Base-by-base conservation (phyloP, 2,113 vertebrate genomes). In the Toxostoma redivivum region DNA sequence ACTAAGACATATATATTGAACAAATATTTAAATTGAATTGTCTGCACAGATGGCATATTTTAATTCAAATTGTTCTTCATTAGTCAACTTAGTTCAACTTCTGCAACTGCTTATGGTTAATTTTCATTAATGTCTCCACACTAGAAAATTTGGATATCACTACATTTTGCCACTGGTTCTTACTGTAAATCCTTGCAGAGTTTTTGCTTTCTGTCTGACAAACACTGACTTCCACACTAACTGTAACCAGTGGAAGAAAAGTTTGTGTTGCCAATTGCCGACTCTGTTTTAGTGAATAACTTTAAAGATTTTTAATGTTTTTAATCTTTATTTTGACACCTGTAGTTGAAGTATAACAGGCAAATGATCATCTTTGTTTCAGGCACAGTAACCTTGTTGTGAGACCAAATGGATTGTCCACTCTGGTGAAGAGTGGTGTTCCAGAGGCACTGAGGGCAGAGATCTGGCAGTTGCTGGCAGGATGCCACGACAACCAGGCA, bases 371-470 rank as follows among this genome's bases (percentile, higher is more conserved):
- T 72, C 35, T 91, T 16, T 88, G 96, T 89, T 70, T 92, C 95
- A 99, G 99, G 99, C 99, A 99, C 81, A 99, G 45, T 86, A 99
- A 99, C 95, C 99, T 99, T 90, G 97, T 98, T 70, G 97, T 94
- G 79, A 98, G 99, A 78, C 99, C 99, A 0, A 99, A 99, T 47
- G 99, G 99, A 33, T 94, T 99, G 48, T 97, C 98, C 56, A 97
- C 98, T 3, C 96, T 99, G 98, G 99, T 99, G 88, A 99, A 98
- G 91, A 98, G 98, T 5, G 99, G 99, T 5, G 98, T 99, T 94
- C 99, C 99, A 2, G 99, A 99, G 94, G 99, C 99, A 4, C 97
- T 99, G 57, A 98, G 99, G 96, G 99, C 99, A 51, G 99, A 99
- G 95, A 99, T 99, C 76, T 99, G 99, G 99, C 99, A 99, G 97